Evolutionary conservation across 1,140 invertebrate genomes (phyloP), one percentile per base, ranked within the genome.

Genomic region (Fopius arisanus): DNA sequence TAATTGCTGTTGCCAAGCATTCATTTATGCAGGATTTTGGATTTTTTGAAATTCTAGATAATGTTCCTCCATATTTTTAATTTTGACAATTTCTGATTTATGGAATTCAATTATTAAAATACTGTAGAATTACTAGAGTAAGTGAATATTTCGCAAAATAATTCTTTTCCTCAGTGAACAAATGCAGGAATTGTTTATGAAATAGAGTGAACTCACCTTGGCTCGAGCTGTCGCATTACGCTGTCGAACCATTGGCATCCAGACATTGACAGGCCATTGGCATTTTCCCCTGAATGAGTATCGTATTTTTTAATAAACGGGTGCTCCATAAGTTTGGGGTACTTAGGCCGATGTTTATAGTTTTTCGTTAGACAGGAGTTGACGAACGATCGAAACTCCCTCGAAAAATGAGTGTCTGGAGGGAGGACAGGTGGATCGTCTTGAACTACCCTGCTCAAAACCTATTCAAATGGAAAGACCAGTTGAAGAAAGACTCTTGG

Each of bases 261-360:
- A 71, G 83, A 80, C 69, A 79, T 83, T 37, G 81, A 75, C 31
- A 84, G 66, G 2, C 80, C 81, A 70, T 84, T 80, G 29, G 75
- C 79, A 16, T 77, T 78, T 7, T 78, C 79, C 28, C 80, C 80
- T 69, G 80, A 77, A 28, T 77, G 67, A 41, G 86, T 87, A 75
- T 96, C 94, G 70, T 95, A 95, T 73, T 92, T 92, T 84, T 92
- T 92, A 26, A 99, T 93, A 88, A 99, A 99, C 26, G 93, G 90
- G 84, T 98, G 96, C 77, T 96, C 92, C 80, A 99, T 90, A 1
- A 99, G 90, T 84, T 96, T 93, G 67, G 92, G 92, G 89, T 99
- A 99, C 88, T 99, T 99, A 69, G 97, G 97, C 75, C 98, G 91
- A 77, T 96, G 89, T 82, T 93, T 92, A 83, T 96, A 96, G 89